These are phyloP conservation scores for Troglohyphantes excavatus DNA, from an alignment of 2,888 invertebrate species.

Conservation along the genomic window DNA sequence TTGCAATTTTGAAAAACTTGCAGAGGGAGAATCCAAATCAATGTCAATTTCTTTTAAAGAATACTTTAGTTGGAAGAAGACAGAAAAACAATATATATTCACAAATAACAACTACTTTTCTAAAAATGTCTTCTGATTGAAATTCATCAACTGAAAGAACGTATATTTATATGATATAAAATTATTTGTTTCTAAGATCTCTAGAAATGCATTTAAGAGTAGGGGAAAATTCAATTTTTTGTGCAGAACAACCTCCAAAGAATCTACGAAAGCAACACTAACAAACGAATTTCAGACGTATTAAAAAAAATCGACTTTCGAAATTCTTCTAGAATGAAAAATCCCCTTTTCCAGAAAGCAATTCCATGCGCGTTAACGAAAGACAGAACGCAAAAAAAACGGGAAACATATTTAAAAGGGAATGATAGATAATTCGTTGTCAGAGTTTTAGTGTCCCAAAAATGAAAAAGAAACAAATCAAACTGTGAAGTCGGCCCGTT, in stretches of 20 bases:
- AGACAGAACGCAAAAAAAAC: background rate
- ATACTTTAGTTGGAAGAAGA: too few relatives aligned
- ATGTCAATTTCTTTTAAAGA: too few relatives aligned
- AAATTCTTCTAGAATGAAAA: slow-evolving; percentile 35
- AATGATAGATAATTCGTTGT: slow-evolving; percentile 49
- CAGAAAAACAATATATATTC: background rate
- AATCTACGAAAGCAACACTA: slow-evolving; percentile 6
- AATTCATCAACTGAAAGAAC: background rate
- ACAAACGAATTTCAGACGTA: slow-evolving; percentile 27
- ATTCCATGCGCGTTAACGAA: slow-evolving; percentile 34
- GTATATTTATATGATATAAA: background rate
- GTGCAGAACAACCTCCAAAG: background rate
- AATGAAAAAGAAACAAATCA: slow-evolving; percentile 26
- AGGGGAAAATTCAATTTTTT: background rate
- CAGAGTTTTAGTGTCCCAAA: slow-evolving; percentile 22
- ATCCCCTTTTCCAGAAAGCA: slow-evolving; percentile 29
- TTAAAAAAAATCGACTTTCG: slow-evolving; percentile 33
- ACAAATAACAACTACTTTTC: background rate
- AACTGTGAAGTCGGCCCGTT: background rate
- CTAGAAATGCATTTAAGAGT: background rate
- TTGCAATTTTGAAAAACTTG: too few relatives aligned
- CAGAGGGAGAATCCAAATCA: too few relatives aligned
- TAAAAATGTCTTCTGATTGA: background rate
- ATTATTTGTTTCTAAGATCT: background rate
- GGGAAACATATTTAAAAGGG: slow-evolving; percentile 45